Evolutionary conservation across 2,113 vertebrate species (phyloP).

Genomic region (Gallinago jamesoni): DNA sequence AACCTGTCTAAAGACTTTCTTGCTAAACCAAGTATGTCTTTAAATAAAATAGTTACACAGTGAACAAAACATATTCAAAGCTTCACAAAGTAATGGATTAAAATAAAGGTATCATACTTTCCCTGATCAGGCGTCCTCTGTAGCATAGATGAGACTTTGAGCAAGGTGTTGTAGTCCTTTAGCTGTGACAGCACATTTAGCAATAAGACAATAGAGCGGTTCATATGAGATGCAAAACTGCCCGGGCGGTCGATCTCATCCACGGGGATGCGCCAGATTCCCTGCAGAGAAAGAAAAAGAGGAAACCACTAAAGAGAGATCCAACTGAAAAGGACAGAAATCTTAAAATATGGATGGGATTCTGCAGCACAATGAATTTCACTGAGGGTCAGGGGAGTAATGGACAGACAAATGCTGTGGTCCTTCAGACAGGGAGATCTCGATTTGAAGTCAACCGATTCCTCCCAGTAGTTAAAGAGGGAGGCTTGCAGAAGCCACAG

Average conservation of each 20-base stretch:
- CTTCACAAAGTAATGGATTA: background rate
- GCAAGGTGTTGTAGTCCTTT: conserved; percentile 91
- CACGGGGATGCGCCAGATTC: conserved; percentile 99
- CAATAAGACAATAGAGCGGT: conserved; percentile 95
- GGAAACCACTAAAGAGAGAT: background rate
- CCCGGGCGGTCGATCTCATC: conserved; percentile 98
- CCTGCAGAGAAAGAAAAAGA: conserved; percentile 71
- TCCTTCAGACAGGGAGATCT: background rate
- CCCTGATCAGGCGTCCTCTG: conserved; percentile 99
- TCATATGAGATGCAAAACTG: conserved; percentile 99
- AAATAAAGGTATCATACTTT: conserved; percentile 84
- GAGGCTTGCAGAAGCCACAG: background rate
- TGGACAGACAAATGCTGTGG: background rate
- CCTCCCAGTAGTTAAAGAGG: background rate
- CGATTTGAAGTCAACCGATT: background rate
- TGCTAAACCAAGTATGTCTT: background rate
- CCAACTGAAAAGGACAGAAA: background rate
- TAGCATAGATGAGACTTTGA: conserved; percentile 97
- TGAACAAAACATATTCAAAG: background rate
- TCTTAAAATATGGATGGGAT: background rate
- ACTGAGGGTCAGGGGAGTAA: background rate
- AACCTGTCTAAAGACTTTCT: background rate
- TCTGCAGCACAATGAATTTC: background rate
- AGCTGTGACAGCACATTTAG: conserved; percentile 92
- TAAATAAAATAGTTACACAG: background rate